Conservation (phyloP, 2,888 invertebrate genomes). For the Morinoia aosen region DNA sequence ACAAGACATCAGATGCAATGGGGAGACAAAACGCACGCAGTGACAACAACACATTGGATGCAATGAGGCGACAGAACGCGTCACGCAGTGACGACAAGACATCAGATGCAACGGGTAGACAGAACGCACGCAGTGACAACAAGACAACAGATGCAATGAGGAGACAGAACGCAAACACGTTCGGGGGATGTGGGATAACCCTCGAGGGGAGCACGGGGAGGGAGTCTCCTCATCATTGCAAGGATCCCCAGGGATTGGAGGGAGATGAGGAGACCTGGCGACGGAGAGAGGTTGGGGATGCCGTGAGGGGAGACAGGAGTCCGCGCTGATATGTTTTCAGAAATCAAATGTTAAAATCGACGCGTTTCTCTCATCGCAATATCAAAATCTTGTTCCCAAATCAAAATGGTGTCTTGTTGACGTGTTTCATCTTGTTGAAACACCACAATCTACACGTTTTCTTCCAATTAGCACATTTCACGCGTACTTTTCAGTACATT, state of each 20-base stretch:
- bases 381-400: too few relatives aligned
- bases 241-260: slow-evolving; percentile 38
- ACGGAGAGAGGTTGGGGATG: not conserved
- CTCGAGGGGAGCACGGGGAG: not conserved
- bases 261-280: not conserved
- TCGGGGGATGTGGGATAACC: too few relatives aligned
- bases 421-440: too few relatives aligned
- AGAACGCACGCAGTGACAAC: too few relatives aligned
- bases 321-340: not conserved
- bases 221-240: slow-evolving; percentile 18
- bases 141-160: too few relatives aligned
- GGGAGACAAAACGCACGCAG: not conserved
- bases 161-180: too few relatives aligned
- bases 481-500: too few relatives aligned
- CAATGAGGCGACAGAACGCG: not conserved
- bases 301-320: not conserved
- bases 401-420: too few relatives aligned
- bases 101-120: not conserved
- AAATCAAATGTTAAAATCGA: not conserved
- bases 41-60: not conserved
- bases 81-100: not conserved
- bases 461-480: too few relatives aligned
- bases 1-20: too few relatives aligned
- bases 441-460: too few relatives aligned
- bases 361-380: too few relatives aligned